Evolutionary conservation across 2,888 invertebrate species (phyloP).

Genomic region (Drosophila neotestacea): DNA sequence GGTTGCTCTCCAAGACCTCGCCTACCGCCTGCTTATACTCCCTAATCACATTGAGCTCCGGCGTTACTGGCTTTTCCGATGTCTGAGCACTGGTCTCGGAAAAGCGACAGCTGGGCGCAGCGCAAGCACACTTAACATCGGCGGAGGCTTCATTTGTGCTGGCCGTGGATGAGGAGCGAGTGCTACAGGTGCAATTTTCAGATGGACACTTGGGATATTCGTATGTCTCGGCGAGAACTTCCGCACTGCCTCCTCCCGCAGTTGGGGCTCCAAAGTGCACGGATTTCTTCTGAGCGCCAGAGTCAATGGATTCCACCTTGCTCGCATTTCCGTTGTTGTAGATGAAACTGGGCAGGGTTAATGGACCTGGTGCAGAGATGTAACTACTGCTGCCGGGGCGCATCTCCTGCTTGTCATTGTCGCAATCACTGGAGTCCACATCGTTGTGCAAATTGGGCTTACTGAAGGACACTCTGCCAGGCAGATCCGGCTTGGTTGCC

Average conservation of each 20-base stretch:
- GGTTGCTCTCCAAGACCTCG: constrained; percentile 64
- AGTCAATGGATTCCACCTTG: constrained; percentile 48
- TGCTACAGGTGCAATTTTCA: constrained; percentile 84
- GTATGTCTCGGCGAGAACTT: constrained; percentile 80
- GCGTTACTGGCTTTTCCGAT: constrained; percentile 35
- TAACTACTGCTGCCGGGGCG: constrained; percentile 19
- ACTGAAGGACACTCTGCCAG: constrained; percentile 85
- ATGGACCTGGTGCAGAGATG: constrained; percentile 81
- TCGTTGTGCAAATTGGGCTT: constrained; percentile 74
- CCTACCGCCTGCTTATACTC: constrained; percentile 82
- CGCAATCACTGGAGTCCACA: constrained; percentile 82
- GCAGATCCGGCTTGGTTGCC: constrained; percentile 82
- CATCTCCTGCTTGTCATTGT: constrained; percentile 80
- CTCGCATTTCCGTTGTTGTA: constrained; percentile 20
- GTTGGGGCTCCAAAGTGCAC: constrained; percentile 83
- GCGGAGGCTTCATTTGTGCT: constrained; percentile 71
- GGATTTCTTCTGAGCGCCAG: constrained; percentile 77
- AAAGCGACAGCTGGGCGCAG: constrained; percentile 72
- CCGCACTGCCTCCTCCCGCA: constrained; percentile 60
- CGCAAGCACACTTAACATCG: constrained; percentile 77
- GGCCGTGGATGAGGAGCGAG: constrained; percentile 83
- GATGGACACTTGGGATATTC: constrained; percentile 84
- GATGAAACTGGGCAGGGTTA: constrained; percentile 56
- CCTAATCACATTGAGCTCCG: constrained; percentile 81
- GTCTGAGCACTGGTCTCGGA: constrained; percentile 23